A percentile compares a stretch with the other conserved stretches of the same genome.
These are phyloP conservation scores for Cassiopea andromeda DNA, from an alignment of 30 jellyfish, hydroid and myxozoan species.

Conservation along the genomic window DNA sequence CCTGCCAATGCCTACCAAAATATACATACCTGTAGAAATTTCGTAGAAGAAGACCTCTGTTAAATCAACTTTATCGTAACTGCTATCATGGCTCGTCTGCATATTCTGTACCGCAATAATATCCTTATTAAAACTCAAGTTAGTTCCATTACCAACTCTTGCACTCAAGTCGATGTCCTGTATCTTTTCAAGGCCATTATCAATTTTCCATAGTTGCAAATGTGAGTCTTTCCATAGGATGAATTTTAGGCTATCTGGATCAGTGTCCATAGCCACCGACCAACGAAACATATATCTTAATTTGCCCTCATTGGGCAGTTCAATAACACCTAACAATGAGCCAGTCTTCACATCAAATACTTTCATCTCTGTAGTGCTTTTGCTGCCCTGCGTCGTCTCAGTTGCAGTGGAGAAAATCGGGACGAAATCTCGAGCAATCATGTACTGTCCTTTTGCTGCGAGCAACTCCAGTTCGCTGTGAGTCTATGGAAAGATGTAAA, in stretches of 20 bases:
- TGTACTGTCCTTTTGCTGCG: constrained; percentile 46
- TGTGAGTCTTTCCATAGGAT: constrained; percentile 26
- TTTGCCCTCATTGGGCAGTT: neutral
- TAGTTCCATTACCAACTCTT: constrained; percentile 24
- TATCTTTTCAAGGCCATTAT: neutral
- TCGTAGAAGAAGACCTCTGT: constrained; percentile 37
- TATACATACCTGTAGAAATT: constrained; percentile 6
- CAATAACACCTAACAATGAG: neutral
- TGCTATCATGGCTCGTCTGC: constrained; percentile 35
- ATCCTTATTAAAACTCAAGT: constrained; percentile 9
- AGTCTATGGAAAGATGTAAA: constrained; percentile 7
- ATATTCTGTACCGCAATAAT: constrained; percentile 25
- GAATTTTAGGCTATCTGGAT: constrained; percentile 27
- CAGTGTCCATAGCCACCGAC: constrained; percentile 42
- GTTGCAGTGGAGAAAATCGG: constrained; percentile 12
- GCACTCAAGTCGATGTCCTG: constrained; percentile 36
- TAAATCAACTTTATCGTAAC: constrained; percentile 25
- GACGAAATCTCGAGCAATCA: constrained; percentile 29
- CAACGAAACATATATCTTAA: neutral
- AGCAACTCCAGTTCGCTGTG: constrained; percentile 16
- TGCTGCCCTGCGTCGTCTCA: constrained; percentile 8
- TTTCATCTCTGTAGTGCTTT: constrained; percentile 19
- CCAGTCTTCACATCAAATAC: constrained; percentile 15
- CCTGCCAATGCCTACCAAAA: neutral
- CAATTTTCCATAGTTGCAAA: constrained; percentile 39